Percentiles rank a stretch among this genome's conserved stretches.
These are phyloP conservation scores for Platycercus adscitus DNA, from an alignment of 2,113 vertebrate genomes.

Conservation along the genomic window DNA sequence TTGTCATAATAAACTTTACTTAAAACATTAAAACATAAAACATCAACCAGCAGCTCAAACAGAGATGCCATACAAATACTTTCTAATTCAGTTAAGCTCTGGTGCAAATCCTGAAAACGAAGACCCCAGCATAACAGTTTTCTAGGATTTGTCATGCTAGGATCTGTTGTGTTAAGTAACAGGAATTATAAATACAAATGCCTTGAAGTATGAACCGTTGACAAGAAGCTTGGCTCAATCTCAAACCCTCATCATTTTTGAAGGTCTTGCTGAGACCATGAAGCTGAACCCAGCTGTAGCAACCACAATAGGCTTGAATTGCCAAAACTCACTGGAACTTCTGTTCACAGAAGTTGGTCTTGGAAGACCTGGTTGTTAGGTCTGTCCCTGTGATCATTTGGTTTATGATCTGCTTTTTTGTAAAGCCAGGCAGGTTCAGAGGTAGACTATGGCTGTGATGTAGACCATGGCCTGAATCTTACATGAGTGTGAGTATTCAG, in stretches of 20 bases:
- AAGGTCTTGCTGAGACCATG: background rate
- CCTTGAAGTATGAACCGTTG: conserved; percentile 72
- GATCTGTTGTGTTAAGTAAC: conserved; percentile 80
- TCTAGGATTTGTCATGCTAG: conserved; percentile 61
- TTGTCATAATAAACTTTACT: conserved; percentile 81
- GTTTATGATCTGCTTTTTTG: background rate
- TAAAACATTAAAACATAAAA: conserved; percentile 68
- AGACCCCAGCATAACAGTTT: conserved; percentile 36
- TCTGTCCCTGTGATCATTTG: background rate
- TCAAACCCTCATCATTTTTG: background rate
- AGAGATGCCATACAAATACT: conserved; percentile 58
- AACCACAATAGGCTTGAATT: background rate
- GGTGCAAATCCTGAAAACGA: conserved; percentile 74
- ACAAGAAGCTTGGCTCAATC: conserved; percentile 19
- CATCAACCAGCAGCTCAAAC: conserved; percentile 39
- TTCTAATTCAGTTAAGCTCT: conserved; percentile 58
- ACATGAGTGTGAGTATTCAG: background rate
- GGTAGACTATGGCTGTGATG: background rate
- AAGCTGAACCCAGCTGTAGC: conserved; percentile 2
- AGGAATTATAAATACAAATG: conserved; percentile 83
- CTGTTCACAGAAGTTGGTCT: background rate
- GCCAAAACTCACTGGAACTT: background rate
- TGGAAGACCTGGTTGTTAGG: background rate
- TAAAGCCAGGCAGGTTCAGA: background rate
- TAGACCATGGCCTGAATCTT: background rate